Conservation (phyloP, 2,113 vertebrate genomes). For the Brachypodius melanocephalos region DNA sequence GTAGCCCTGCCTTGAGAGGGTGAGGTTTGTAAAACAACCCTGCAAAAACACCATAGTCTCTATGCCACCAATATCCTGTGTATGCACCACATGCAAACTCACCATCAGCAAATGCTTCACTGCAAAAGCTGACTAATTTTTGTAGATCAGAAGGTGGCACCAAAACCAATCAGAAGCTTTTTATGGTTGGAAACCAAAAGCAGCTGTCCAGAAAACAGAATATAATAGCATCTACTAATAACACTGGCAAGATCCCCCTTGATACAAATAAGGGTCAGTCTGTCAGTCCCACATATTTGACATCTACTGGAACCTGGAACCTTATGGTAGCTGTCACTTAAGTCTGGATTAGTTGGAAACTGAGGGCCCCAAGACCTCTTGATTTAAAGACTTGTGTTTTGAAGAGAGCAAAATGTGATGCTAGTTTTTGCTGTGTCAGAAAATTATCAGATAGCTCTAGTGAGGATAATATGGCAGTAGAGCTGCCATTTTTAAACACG, state of each 20-base stretch:
- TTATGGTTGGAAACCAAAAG: neutral
- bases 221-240: neutral
- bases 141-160: conserved; percentile 70
- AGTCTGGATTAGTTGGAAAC: neutral
- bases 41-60: neutral
- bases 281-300: neutral
- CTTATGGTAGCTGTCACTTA: neutral
- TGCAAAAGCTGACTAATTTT: conserved; percentile 21
- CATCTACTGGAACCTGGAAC: neutral
- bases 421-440: neutral
- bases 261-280: neutral
- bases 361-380: neutral
- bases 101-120: neutral
- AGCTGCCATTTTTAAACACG: neutral
- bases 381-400: neutral
- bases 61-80: neutral
- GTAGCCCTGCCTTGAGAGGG: neutral
- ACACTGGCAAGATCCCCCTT: neutral
- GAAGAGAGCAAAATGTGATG: neutral
- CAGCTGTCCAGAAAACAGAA: neutral
- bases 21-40: neutral
- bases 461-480: neutral
- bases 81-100: neutral
- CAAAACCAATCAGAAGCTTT: conserved; percentile 51
- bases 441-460: neutral